Percentiles rank a stretch among this genome's conserved stretches.
phyloP scores from a whole-genome alignment of 2,113 vertebrate genomes.

The Podarcis muralis region DNA sequence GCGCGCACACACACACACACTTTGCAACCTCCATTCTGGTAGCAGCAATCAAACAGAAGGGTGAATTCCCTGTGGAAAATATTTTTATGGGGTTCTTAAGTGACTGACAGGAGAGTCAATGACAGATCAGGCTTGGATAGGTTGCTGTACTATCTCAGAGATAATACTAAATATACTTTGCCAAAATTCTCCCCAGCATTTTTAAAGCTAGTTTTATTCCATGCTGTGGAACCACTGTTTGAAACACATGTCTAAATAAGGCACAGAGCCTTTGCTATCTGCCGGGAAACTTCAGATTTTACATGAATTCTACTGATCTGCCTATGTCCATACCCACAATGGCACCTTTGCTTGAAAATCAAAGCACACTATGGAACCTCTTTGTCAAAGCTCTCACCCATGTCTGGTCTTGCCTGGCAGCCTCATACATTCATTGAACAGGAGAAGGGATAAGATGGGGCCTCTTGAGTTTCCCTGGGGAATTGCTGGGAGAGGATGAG shows the following conservation, averaged over 20 bases:
- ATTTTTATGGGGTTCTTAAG: no score
- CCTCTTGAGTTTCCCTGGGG: background rate
- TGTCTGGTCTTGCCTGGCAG: background rate
- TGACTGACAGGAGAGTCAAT: no score
- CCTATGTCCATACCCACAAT: rapidly evolving
- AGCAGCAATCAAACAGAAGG: no score
- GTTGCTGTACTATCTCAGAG: no score
- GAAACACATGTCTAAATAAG: background rate
- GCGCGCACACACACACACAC: no score
- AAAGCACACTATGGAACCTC: background rate
- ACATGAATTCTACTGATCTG: slow-evolving; percentile 5
- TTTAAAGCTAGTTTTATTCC: background rate
- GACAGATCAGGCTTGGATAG: no score
- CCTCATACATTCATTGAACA: background rate
- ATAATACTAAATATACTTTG: background rate
- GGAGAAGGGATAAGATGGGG: background rate
- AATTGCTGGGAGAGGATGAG: background rate
- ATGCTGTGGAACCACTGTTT: background rate
- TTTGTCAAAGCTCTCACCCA: background rate
- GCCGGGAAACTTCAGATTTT: slow-evolving; percentile 41
- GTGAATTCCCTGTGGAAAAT: no score
- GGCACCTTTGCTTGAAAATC: background rate
- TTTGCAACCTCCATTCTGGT: no score
- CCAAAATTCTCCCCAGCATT: background rate
- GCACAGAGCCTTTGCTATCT: slow-evolving; percentile 8